These are phyloP conservation scores for Steinernema scapterisci DNA, from an alignment of 2,888 invertebrate genomes.

Conservation along the genomic window DNA sequence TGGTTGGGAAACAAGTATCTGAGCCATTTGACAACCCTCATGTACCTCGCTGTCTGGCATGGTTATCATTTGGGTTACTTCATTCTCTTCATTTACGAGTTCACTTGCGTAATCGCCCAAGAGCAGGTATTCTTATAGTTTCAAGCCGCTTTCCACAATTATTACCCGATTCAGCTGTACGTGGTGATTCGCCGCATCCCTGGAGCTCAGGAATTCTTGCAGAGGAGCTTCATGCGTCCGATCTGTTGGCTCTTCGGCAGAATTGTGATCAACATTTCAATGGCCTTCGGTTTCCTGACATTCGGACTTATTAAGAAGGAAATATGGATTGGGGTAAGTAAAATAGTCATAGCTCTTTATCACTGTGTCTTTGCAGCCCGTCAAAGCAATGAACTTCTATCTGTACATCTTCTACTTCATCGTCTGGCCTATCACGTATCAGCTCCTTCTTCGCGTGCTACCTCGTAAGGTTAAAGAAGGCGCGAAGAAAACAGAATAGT, in stretches of 20 bases:
- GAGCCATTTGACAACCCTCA: conserved; percentile 81
- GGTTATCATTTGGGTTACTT: conserved; percentile 93
- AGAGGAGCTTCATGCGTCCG: conserved; percentile 48
- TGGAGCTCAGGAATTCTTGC: conserved; percentile 53
- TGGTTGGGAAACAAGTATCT: conserved; percentile 81
- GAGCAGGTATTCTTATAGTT: conserved; percentile 75
- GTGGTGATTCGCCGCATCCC: conserved; percentile 55
- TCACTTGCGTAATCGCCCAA: conserved; percentile 83
- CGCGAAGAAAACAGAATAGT: background rate
- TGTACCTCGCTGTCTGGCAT: conserved; percentile 93
- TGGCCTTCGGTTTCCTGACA: conserved; percentile 66
- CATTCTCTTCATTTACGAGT: conserved; percentile 87
- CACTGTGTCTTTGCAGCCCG: conserved; percentile 52
- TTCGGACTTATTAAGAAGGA: conserved; percentile 67
- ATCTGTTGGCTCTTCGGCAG: conserved; percentile 63
- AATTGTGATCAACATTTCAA: conserved; percentile 58
- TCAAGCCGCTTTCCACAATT: background rate
- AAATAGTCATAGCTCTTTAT: no score
- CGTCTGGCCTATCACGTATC: conserved; percentile 54
- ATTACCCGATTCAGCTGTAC: conserved; percentile 54
- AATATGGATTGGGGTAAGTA: conserved; percentile 60
- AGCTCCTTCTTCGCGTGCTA: conserved; percentile 50
- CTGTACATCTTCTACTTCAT: conserved; percentile 62
- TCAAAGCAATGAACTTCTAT: conserved; percentile 59
- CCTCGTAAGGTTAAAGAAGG: conserved; percentile 50